These are phyloP conservation scores for Erebia palarica DNA, from an alignment of 2,888 invertebrate genomes.

Conservation along the genomic window DNA sequence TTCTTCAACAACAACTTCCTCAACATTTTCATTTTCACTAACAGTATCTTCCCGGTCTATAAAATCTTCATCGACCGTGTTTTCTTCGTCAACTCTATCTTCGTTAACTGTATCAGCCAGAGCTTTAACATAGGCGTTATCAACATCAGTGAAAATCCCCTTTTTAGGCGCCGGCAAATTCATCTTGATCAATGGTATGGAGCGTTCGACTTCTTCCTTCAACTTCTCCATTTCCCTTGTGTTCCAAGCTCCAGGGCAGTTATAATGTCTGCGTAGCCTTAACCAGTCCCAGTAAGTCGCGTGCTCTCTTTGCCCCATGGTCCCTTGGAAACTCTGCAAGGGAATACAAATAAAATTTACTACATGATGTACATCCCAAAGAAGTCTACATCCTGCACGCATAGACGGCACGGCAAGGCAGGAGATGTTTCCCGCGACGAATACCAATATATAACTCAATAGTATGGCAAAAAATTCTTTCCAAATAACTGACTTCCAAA, in stretches of 20 bases:
- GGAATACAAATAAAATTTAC: conserved; percentile 18
- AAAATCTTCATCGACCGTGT: background rate
- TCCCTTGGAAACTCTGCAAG: conserved; percentile 62
- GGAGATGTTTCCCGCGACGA: too few species aligned
- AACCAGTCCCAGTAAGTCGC: conserved; percentile 74
- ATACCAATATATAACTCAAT: too few species aligned
- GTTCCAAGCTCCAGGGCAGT: conserved; percentile 69
- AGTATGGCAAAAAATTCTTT: too few species aligned
- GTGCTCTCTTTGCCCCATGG: conserved; percentile 72
- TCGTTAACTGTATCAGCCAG: background rate
- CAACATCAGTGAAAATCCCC: background rate
- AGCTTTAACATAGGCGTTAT: background rate
- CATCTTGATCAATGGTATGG: conserved; percentile 6
- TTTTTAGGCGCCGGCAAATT: conserved; percentile 7
- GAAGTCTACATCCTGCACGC: too few species aligned
- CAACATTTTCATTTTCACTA: background rate
- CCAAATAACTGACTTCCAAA: too few species aligned
- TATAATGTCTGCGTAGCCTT: conserved; percentile 74
- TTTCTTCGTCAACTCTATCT: background rate
- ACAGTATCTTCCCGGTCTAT: background rate
- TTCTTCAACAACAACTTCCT: background rate
- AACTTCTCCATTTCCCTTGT: conserved; percentile 15
- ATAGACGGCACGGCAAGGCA: too few species aligned
- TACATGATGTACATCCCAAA: background rate
- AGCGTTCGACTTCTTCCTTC: conserved; percentile 28